A percentile compares a stretch with the other conserved stretches of the same genome.
Conservation (phyloP, 2,888 invertebrate genomes). For the Pogonocherus hispidulus region DNA sequence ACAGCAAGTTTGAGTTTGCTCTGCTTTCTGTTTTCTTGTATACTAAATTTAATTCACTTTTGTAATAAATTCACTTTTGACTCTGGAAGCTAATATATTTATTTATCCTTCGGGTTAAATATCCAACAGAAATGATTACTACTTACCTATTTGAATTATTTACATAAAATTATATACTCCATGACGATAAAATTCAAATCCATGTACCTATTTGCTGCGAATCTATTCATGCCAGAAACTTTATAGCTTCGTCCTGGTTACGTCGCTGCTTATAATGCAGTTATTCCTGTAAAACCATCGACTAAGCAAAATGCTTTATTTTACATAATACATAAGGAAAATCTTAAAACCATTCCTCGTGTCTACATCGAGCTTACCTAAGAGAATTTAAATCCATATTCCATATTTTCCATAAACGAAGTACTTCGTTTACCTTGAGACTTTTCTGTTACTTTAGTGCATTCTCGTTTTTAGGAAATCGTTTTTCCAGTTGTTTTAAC, state of each 20-base stretch:
- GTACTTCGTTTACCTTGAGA: neutral
- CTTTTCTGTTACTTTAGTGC: conserved; percentile 5
- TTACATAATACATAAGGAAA: conserved; percentile 23
- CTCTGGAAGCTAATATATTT: too few species aligned
- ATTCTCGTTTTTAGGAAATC: neutral
- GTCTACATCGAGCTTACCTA: conserved; percentile 16
- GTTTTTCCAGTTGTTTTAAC: neutral
- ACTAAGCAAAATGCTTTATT: conserved; percentile 1
- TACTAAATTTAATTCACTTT: too few species aligned
- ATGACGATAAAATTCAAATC: too few species aligned
- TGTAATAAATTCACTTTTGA: too few species aligned
- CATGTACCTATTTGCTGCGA: neutral
- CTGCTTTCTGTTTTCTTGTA: too few species aligned
- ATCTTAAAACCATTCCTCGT: conserved; percentile 5
- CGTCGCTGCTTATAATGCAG: conserved; percentile 6
- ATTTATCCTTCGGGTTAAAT: too few species aligned
- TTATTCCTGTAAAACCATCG: conserved; percentile 9
- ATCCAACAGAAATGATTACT: too few species aligned
- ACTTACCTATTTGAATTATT: too few species aligned
- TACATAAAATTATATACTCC: too few species aligned
- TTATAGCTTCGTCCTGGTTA: neutral
- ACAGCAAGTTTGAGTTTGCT: too few species aligned
- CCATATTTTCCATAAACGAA: conserved; percentile 10
- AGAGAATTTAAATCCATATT: conserved; percentile 19
- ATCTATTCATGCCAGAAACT: neutral